Conservation (phyloP, 2,797 vertebrate species). For the Coregonus sp. region DNA sequence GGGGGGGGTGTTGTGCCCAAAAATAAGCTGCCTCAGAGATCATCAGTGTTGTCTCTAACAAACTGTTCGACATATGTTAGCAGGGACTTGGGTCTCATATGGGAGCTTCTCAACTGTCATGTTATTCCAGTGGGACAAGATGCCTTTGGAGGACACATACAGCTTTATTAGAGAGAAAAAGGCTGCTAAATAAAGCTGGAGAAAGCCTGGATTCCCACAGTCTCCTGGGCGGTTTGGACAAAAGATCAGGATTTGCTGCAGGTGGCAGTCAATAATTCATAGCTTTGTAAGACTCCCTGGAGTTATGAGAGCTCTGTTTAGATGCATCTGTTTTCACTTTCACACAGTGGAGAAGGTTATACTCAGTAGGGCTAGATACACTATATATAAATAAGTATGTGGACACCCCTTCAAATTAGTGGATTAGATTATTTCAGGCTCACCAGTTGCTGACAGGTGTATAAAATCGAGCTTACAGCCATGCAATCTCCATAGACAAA, state of each 20-base stretch:
- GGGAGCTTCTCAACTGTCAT: slow-evolving; percentile 30
- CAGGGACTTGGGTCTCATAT: slow-evolving; percentile 32
- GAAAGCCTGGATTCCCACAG: slow-evolving; percentile 24
- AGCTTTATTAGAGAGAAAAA: slow-evolving; percentile 37
- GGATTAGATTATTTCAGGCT: too few species aligned
- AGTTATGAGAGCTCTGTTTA: slow-evolving; percentile 33
- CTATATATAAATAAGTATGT: too few species aligned
- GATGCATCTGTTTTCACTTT: slow-evolving; percentile 40
- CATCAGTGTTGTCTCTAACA: slow-evolving; percentile 26
- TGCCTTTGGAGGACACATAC: slow-evolving; percentile 31
- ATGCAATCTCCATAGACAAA: too few species aligned
- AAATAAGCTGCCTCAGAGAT: slow-evolving; percentile 29
- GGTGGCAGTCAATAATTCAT: slow-evolving; percentile 61
- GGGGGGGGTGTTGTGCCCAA: slow-evolving; percentile 4
- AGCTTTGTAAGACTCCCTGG: slow-evolving; percentile 37
- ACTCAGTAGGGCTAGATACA: too few species aligned
- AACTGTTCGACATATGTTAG: slow-evolving; percentile 45
- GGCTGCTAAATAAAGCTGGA: slow-evolving; percentile 36
- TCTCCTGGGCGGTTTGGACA: slow-evolving; percentile 44
- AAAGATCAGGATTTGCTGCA: slow-evolving; percentile 55
- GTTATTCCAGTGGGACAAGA: slow-evolving; percentile 41
- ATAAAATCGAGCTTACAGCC: too few species aligned
- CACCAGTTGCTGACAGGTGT: too few species aligned
- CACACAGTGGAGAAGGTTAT: background rate
- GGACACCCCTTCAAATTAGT: too few species aligned